phyloP scores from a whole-genome alignment of 2,113 vertebrate species.

The Anarhynchus alexandrinus region DNA sequence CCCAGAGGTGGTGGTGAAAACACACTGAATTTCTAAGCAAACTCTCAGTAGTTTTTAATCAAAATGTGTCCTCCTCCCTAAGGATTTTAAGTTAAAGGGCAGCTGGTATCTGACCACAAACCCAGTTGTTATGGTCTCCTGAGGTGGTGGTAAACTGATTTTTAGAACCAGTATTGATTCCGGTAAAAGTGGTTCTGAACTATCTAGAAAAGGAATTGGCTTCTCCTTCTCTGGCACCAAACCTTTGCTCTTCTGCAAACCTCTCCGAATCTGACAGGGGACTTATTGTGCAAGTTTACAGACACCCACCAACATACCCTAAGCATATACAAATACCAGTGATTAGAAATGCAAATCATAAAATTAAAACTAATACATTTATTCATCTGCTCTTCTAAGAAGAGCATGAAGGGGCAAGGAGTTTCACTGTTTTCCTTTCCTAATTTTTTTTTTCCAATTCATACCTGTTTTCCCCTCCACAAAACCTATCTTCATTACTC shows the following conservation, averaged over 20 bases:
- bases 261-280: not conserved
- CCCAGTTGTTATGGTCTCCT: accelerated
- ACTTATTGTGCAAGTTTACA: not conserved
- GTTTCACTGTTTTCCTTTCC: not conserved
- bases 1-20: not conserved
- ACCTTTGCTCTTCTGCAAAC: not conserved
- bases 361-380: not conserved
- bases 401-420: not conserved
- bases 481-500: not conserved
- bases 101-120: not conserved
- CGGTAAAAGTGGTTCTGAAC: not conserved
- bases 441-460: not conserved
- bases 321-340: not conserved
- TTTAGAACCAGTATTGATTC: not conserved
- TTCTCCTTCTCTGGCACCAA: not conserved
- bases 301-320: not conserved
- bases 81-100: not conserved
- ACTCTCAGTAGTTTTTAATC: not conserved
- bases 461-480: not conserved
- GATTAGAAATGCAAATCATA: not conserved
- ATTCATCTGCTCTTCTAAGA: not conserved
- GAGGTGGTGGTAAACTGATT: not conserved
- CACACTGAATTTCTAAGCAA: not conserved
- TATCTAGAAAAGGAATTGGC: not conserved
- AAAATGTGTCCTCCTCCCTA: not conserved